Evolutionary conservation across 1,140 invertebrate genomes (phyloP), one percentile per base, ranked within the genome.

Genomic region (Orius insidiosus): DNA sequence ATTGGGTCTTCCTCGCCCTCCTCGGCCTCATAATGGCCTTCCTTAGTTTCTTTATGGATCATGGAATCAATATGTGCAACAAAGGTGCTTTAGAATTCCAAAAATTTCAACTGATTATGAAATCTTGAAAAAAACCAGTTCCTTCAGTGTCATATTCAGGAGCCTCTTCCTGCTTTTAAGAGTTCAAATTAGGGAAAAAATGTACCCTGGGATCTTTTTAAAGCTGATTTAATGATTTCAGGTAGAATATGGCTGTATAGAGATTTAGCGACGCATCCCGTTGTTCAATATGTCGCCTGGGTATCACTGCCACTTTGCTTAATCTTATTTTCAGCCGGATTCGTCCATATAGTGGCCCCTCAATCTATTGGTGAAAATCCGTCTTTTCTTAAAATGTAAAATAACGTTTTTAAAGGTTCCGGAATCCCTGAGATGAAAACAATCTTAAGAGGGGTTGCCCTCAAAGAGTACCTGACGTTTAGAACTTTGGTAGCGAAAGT

Each of bases 341-440:
- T 96, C 65, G 87, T 89, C 1, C 88, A 94, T 63, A 76, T 95
- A 30, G 78, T 94, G 10, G 88, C 89, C 2, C 88, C 90, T 3
- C 88, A 94, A 63, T 89, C 87, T 52, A 90, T 94, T 58, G 85
- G 81, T 84, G 67, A n/a, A n/a, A n/a, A n/a, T n/a, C n/a, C n/a
- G 24, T 3, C 9, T 36, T 36, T 36, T 36, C 3, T 11, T 11
- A 36, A 36, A 36, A 36, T 5, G 11, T 33, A 10, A 4, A 5
- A 38, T 33, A 6, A 16, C 19, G 3, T 47, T 50, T 37, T 24
- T 43, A 19, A 55, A 88, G 88, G 94, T 56, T 97, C 93, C 38
- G 94, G 95, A 40, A 98, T 98, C 58, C 95, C 94, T 18, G 95
- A 98, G 68, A 98, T 98, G 93, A 98, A 98, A 67, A 98, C 93